phyloP scores from a whole-genome alignment of 2,888 invertebrate genomes.

The Sphinx pinastri region DNA sequence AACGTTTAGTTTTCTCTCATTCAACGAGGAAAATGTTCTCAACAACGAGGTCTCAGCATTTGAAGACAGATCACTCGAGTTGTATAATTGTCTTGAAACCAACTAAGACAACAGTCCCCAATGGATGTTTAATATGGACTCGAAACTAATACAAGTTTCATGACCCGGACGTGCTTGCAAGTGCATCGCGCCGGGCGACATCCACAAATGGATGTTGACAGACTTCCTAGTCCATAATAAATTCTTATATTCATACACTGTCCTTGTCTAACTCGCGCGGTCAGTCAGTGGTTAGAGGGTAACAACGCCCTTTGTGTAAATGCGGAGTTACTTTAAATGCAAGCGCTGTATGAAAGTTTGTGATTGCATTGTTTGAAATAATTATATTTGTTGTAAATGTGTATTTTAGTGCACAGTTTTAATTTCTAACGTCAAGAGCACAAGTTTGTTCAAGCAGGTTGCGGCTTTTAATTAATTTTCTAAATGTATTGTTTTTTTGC shows the following conservation, averaged over 20 bases:
- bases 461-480: constrained; percentile 7
- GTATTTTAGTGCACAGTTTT: constrained; percentile 14
- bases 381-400: constrained; percentile 31
- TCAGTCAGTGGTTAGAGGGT: constrained; percentile 6
- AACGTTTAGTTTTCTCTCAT: too few species aligned
- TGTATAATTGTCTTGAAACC: neutral
- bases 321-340: constrained; percentile 40
- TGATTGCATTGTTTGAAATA: constrained; percentile 37
- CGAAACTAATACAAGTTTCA: constrained; percentile 39
- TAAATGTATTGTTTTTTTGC: neutral
- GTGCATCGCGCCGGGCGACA: constrained; percentile 36
- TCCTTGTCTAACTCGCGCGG: constrained; percentile 29
- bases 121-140: constrained; percentile 33
- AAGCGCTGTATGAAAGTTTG: constrained; percentile 39
- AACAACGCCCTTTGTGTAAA: constrained; percentile 13
- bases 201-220: constrained; percentile 56
- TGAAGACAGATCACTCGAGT: too few species aligned
- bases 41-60: too few species aligned
- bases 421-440: constrained; percentile 3
- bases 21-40: too few species aligned
- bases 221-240: constrained; percentile 46
- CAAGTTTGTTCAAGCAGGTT: neutral
- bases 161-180: constrained; percentile 46
- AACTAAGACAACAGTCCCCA: neutral
- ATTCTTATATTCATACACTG: constrained; percentile 27